Evolutionary conservation across 2,888 invertebrate genomes (phyloP).

Genomic region (Ormyrus pomaceus): DNA sequence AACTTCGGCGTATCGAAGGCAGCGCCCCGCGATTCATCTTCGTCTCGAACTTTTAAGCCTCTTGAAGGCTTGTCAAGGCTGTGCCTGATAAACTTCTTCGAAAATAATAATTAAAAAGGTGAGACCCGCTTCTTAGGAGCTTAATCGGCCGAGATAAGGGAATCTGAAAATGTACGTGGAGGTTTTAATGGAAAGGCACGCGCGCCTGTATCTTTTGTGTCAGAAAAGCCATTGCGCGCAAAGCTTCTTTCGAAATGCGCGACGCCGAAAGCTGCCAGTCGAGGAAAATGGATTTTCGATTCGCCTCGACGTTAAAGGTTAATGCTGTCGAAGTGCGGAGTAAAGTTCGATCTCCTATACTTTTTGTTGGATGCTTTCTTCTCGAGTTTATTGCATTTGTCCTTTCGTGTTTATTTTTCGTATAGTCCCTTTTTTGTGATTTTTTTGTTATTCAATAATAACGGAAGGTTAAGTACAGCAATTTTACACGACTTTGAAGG

Average conservation of each 20-base stretch:
- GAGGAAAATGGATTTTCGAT: slow-evolving; percentile 48
- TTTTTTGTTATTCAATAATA: too few relatives aligned
- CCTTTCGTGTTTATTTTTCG: too few relatives aligned
- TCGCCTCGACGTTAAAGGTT: neutral
- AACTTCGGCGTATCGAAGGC: too few relatives aligned
- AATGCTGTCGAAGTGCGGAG: neutral
- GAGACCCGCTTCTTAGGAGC: too few relatives aligned
- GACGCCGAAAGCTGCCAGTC: neutral
- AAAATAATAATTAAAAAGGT: too few relatives aligned
- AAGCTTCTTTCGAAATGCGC: slow-evolving; percentile 9
- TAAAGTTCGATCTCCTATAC: too few relatives aligned
- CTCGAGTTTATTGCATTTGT: too few relatives aligned
- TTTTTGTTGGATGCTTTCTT: too few relatives aligned
- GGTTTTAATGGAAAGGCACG: slow-evolving; percentile 4
- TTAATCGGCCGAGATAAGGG: neutral
- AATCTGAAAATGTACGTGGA: neutral
- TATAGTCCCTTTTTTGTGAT: too few relatives aligned
- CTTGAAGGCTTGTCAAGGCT: neutral
- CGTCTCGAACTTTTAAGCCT: slow-evolving; percentile 9
- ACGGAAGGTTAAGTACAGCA: too few relatives aligned
- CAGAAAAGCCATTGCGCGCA: neutral
- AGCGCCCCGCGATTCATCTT: slow-evolving; percentile 1
- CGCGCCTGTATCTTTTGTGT: slow-evolving; percentile 1
- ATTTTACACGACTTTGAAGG: too few relatives aligned
- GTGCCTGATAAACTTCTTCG: neutral